Conservation (phyloP, 2,113 vertebrate genomes). For the Saguinus midas region DNA sequence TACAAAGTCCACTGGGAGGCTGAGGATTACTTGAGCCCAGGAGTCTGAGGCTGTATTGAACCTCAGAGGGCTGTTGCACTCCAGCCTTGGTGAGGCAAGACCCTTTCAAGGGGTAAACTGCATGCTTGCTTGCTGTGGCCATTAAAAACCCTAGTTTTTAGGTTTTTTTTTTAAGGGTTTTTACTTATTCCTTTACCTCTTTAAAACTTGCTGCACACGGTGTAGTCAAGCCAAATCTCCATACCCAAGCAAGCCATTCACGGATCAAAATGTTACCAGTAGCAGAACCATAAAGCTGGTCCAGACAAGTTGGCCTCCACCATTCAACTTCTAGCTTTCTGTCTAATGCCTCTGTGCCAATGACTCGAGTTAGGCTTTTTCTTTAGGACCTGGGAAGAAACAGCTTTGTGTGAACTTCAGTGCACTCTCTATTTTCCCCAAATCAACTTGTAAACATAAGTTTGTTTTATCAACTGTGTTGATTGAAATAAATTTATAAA, state of each 20-base stretch:
- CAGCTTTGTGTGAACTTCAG: background rate
- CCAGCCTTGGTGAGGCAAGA: no score
- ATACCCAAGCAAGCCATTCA: background rate
- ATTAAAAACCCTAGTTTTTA: no score
- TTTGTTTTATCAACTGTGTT: background rate
- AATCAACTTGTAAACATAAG: background rate
- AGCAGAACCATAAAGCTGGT: background rate
- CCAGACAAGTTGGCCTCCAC: background rate
- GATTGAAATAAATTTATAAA: background rate
- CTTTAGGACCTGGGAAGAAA: background rate
- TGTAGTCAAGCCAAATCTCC: no score
- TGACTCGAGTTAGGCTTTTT: fast-evolving
- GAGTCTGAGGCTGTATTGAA: no score
- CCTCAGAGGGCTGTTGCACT: no score
- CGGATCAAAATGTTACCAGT: background rate
- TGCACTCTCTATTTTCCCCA: background rate
- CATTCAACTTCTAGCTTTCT: background rate
- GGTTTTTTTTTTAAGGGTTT: no score
- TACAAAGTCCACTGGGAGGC: no score
- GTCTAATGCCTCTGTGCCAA: background rate
- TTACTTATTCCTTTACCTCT: no score
- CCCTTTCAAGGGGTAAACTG: no score
- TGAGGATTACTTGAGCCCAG: no score
- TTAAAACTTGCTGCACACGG: no score
- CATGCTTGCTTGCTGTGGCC: no score